Evolutionary conservation across 2,113 vertebrate genomes (phyloP).

Genomic region (Lampris incognitus): DNA sequence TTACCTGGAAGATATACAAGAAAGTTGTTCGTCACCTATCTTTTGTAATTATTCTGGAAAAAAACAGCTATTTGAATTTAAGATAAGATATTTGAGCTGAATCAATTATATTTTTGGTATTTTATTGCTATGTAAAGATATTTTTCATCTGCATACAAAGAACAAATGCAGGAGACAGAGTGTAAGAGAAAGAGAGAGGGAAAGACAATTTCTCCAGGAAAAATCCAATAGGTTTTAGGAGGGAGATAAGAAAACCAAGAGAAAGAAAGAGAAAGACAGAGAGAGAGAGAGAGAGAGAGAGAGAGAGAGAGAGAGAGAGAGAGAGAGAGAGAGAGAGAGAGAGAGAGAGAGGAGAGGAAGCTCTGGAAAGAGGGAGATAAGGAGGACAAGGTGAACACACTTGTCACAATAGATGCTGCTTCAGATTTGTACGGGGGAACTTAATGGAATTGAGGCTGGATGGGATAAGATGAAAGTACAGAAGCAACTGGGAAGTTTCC

Average conservation of each 20-base stretch:
- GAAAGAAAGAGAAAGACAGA: slow-evolving; percentile 61
- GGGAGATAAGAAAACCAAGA: slow-evolving; percentile 29
- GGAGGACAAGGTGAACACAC: slow-evolving; percentile 88
- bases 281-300: slow-evolving; percentile 76
- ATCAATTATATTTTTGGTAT: too few species aligned
- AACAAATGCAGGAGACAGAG: too few species aligned
- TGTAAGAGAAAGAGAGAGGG: too few species aligned
- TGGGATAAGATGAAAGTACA: slow-evolving; percentile 5
- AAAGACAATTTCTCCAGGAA: not conserved
- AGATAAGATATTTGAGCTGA: too few species aligned
- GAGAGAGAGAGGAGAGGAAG: slow-evolving; percentile 63
- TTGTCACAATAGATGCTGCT: slow-evolving; percentile 84
- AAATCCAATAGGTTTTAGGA: slow-evolving; percentile 18
- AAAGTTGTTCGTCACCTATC: too few species aligned
- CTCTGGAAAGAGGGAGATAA: slow-evolving; percentile 87
- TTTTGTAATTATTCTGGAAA: too few species aligned
- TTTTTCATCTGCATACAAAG: slow-evolving; percentile 12
- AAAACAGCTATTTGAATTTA: too few species aligned
- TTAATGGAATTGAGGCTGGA: slow-evolving; percentile 54
- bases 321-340: slow-evolving; percentile 72
- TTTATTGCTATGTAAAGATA: not conserved
- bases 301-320: slow-evolving; percentile 61
- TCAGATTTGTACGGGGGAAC: slow-evolving; percentile 80
- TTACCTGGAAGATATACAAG: too few species aligned
- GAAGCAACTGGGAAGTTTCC: slow-evolving; percentile 10